These are phyloP conservation scores for Choreutis nemorana DNA, from an alignment of 2,888 invertebrate genomes.

Conservation along the genomic window DNA sequence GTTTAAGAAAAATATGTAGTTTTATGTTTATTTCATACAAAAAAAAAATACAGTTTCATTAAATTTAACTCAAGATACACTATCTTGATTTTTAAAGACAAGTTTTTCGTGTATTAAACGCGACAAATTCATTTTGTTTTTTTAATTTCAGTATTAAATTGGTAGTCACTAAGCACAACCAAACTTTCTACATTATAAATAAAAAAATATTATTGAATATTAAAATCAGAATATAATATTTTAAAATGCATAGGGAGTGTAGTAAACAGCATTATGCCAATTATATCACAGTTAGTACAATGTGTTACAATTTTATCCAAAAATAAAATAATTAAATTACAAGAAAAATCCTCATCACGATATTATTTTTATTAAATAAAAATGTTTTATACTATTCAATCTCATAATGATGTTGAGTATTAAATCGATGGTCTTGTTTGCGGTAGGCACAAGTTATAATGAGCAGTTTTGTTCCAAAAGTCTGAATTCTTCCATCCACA, in stretches of 20 bases:
- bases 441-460: constrained; percentile 97
- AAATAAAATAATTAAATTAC: constrained; percentile 1
- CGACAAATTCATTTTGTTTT: too few relatives aligned
- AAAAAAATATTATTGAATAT: constrained; percentile 9
- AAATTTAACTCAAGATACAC: too few relatives aligned
- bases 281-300: constrained; percentile 14
- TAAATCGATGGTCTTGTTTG: constrained; percentile 55
- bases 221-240: constrained; percentile 11
- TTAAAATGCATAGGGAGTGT: constrained; percentile 11
- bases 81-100: too few relatives aligned
- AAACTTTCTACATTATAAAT: constrained; percentile 1
- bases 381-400: constrained; percentile 1
- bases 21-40: too few relatives aligned
- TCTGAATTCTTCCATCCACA: constrained; percentile 95
- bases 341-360: too few relatives aligned
- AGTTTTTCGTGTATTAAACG: too few relatives aligned
- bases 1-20: too few relatives aligned
- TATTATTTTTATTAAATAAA: constrained; percentile 2
- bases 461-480: constrained; percentile 95
- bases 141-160: too few relatives aligned
- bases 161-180: too few relatives aligned
- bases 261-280: constrained; percentile 7
- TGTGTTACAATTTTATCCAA: not conserved
- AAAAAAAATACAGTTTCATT: too few relatives aligned
- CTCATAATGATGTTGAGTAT: constrained; percentile 11